phyloP scores from a whole-genome alignment of 2,888 invertebrate species.

The Melanchra persicariae region DNA sequence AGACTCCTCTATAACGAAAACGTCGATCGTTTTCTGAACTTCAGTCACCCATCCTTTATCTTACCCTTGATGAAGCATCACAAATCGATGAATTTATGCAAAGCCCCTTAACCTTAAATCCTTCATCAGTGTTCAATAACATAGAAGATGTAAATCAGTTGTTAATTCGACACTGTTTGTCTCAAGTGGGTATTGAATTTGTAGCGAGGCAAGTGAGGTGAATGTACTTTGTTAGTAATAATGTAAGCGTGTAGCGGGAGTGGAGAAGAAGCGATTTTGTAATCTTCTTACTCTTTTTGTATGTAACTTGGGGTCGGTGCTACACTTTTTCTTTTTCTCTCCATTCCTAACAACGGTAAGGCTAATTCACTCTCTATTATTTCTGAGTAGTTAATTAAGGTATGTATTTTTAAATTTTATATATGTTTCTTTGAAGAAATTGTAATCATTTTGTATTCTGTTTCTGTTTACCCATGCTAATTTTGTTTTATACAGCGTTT shows the following conservation, averaged over 20 bases:
- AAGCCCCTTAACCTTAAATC: constrained; percentile 18
- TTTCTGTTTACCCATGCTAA: too few relatives aligned
- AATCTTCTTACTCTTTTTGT: too few relatives aligned
- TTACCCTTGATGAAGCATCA: background rate
- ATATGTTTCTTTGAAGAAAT: too few relatives aligned
- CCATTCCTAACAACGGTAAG: too few relatives aligned
- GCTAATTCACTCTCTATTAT: too few relatives aligned
- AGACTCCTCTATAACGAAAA: background rate
- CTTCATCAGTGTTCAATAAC: constrained; percentile 4
- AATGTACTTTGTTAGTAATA: constrained; percentile 52
- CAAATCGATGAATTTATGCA: constrained; percentile 16
- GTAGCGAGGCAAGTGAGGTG: constrained; percentile 73
- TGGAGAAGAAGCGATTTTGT: constrained; percentile 44
- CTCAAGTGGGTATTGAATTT: constrained; percentile 77
- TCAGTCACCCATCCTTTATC: background rate
- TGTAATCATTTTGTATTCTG: too few relatives aligned
- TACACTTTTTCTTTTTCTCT: too few relatives aligned
- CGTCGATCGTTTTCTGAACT: too few relatives aligned
- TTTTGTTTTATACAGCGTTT: too few relatives aligned
- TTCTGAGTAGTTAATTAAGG: too few relatives aligned
- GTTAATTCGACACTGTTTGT: constrained; percentile 74
- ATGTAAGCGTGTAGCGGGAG: constrained; percentile 51
- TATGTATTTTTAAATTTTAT: too few relatives aligned
- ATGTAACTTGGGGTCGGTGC: too few relatives aligned
- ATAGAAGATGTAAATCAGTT: constrained; percentile 67